Evolutionary conservation across 2,113 vertebrate genomes (phyloP), one percentile per base, ranked within the genome.

Genomic region (Xiphorhynchus elegans): DNA sequence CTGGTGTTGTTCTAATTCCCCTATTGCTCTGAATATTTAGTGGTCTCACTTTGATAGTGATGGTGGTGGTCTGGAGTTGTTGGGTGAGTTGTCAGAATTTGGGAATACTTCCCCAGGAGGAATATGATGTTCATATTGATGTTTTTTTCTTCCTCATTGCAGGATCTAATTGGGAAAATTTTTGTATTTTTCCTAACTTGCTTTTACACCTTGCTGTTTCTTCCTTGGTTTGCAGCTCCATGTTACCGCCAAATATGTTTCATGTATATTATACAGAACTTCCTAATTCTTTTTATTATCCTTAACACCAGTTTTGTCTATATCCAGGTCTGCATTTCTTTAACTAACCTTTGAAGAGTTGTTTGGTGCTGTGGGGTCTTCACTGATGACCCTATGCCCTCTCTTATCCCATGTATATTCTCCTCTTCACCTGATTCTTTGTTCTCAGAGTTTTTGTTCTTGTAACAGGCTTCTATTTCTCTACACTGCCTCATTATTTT

Each of bases 21-120:
- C 17, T 49, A 0, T 14, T 74, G 4, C 10, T 88, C 18, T 44
- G 8, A 11, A 39, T 29, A 16, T 20, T 50, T 62, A 53, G 4
- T n/a, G 37, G 8, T 46, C 25, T 76, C 12, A 4, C 13, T 73
- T 24, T 5, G 2, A 0, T 21, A 23, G 11, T 46, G 53, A 11
- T 33, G 9, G 7, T 67, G 11, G 8, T 12, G 40, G n/a, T 20
- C 83, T 29, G 31, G 10, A 24, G 3, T 1, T 59, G 7, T 28
- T 77, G 49, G 1, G 7, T 18, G 50, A 62, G 10, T 40, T 59
- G 29, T 60, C 62, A 79, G 40, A 5, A 23, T 64, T 49, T 85
- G 7, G 9, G 6, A 64, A 31, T 63, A 17, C 6, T 49, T 83
- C 42, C 58, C 31, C 23, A 63, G 31, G 17, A 58, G 23, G 17